Conservation (phyloP, 2,113 vertebrate genomes). For the Etheostoma spectabile region DNA sequence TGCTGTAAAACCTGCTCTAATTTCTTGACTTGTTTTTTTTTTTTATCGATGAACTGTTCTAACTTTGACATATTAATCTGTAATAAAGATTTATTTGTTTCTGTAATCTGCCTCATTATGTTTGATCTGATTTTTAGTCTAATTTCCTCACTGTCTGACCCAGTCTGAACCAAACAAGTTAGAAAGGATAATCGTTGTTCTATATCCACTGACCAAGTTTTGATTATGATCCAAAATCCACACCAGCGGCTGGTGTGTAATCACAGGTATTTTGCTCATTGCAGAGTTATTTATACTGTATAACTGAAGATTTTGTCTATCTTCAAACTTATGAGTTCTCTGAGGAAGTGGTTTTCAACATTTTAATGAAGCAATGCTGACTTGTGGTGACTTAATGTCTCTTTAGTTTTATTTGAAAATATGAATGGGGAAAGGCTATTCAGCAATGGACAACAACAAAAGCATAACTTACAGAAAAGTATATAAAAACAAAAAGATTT, state of each 20-base stretch:
- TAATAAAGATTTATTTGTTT: background rate
- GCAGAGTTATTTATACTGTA: background rate
- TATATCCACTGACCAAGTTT: background rate
- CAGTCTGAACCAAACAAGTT: background rate
- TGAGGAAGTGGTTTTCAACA: background rate
- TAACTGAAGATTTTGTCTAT: too few relatives aligned
- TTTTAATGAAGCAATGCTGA: background rate
- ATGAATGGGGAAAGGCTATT: background rate
- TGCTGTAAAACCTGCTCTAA: background rate
- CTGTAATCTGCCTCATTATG: background rate
- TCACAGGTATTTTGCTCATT: too few relatives aligned
- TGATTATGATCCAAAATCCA: background rate
- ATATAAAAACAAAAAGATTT: background rate
- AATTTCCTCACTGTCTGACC: background rate
- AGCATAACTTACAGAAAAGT: background rate
- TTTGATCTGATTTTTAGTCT: background rate
- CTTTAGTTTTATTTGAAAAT: too few relatives aligned
- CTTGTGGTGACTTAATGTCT: too few relatives aligned
- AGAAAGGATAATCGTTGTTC: background rate
- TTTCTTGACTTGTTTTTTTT: background rate
- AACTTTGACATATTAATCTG: conserved; percentile 1
- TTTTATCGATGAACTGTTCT: background rate
- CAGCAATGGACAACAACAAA: background rate
- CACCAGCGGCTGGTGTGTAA: background rate
- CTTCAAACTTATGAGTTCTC: background rate